Evolutionary conservation across 1,140 invertebrate genomes (phyloP).

Genomic region (Steinernema khuongi): DNA sequence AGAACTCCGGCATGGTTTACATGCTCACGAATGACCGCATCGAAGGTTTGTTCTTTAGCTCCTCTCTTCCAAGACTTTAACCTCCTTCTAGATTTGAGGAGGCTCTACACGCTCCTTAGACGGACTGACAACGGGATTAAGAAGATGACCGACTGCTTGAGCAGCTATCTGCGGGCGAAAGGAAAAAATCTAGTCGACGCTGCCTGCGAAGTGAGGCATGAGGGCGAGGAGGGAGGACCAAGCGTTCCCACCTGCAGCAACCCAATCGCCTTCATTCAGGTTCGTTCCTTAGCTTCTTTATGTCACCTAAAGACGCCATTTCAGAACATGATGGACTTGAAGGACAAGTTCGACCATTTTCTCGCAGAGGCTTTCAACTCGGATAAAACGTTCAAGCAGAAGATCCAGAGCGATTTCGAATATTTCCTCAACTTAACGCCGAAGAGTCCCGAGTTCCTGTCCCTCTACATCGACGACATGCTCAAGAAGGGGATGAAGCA

Average conservation of each 20-base stretch:
- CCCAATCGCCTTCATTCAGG: background rate
- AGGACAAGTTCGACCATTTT: slow-evolving; percentile 96
- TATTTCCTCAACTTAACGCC: slow-evolving; percentile 94
- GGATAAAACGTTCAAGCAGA: slow-evolving; percentile 75
- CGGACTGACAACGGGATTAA: slow-evolving; percentile 81
- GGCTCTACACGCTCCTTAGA: slow-evolving; percentile 93
- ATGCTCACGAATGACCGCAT: slow-evolving; percentile 85
- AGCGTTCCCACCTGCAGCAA: slow-evolving; percentile 50
- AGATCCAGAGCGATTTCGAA: slow-evolving; percentile 98
- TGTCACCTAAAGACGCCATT: slow-evolving; percentile 42
- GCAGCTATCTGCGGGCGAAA: slow-evolving; percentile 84
- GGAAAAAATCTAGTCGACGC: slow-evolving; percentile 66
- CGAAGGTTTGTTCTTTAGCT: slow-evolving; percentile 12
- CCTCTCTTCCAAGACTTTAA: no score
- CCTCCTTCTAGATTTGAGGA: slow-evolving; percentile 75
- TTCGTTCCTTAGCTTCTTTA: background rate
- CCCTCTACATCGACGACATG: slow-evolving; percentile 99
- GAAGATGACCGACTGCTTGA: slow-evolving; percentile 89
- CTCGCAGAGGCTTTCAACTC: slow-evolving; percentile 90
- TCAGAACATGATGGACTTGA: slow-evolving; percentile 86
- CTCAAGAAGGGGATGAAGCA: slow-evolving; percentile 97
- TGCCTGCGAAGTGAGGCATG: slow-evolving; percentile 65
- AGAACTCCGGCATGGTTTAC: slow-evolving; percentile 95
- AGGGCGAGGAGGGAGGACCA: slow-evolving; percentile 77
- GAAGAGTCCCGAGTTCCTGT: slow-evolving; percentile 96